Conservation (phyloP, 1,140 invertebrate genomes). For the Euura saliciscinereae region DNA sequence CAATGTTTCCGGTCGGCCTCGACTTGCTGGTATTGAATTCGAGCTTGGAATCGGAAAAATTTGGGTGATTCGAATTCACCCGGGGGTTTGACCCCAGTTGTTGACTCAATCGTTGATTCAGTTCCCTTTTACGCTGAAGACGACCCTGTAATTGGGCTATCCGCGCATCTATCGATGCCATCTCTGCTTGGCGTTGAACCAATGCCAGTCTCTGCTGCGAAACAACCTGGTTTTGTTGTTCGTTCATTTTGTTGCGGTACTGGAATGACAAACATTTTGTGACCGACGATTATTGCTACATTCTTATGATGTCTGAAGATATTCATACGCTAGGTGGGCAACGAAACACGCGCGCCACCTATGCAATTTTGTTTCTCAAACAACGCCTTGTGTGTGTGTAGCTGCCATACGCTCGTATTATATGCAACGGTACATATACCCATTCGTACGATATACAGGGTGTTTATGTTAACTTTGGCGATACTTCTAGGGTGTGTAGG, state of each 20-base stretch:
- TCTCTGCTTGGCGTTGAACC: conserved; percentile 85
- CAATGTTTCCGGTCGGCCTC: conserved; percentile 72
- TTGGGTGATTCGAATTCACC: conserved; percentile 44
- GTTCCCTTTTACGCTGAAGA: conserved; percentile 83
- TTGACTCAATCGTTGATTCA: conserved; percentile 84
- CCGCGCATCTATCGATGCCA: conserved; percentile 87
- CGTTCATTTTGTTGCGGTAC: conserved; percentile 95
- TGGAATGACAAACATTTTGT: conserved; percentile 54
- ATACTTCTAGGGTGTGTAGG: no score
- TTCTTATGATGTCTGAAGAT: no score
- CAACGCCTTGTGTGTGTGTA: no score
- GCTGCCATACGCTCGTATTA: no score
- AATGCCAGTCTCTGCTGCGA: conserved; percentile 86
- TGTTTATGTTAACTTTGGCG: no score
- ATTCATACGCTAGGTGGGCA: no score
- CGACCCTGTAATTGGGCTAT: conserved; percentile 93
- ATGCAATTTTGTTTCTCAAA: no score
- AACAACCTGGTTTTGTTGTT: conserved; percentile 89
- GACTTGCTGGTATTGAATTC: conserved; percentile 55
- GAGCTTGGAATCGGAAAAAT: conserved; percentile 45
- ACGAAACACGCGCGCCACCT: no score
- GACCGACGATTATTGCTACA: no score
- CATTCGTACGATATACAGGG: no score
- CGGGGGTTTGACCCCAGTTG: conserved; percentile 66
- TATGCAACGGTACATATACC: no score